Percentiles rank a stretch among this genome's conserved stretches.
These are phyloP conservation scores for Phylloscopus whistleri DNA, from an alignment of 2,113 vertebrate species.

Conservation along the genomic window DNA sequence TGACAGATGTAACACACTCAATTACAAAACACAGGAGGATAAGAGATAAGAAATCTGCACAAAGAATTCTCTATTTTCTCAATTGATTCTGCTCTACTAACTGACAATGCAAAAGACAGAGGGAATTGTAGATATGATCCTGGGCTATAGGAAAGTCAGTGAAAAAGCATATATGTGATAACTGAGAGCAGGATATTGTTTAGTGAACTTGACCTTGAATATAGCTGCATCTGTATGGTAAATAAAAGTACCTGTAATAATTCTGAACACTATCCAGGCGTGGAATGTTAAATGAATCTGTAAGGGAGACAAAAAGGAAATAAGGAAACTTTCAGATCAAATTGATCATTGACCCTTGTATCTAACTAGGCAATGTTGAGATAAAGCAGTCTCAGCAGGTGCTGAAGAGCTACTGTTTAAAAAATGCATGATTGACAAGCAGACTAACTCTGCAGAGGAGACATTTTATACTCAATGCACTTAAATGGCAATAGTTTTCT, in stretches of 20 bases:
- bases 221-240: background rate
- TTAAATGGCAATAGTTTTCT: background rate
- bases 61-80: background rate
- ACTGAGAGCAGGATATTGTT: background rate
- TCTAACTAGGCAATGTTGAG: background rate
- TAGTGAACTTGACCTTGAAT: background rate
- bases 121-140: background rate
- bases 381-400: background rate
- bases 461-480: background rate
- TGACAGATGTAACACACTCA: background rate
- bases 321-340: background rate
- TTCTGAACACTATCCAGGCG: conserved; percentile 86
- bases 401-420: background rate
- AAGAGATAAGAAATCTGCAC: background rate
- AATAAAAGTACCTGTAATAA: conserved; percentile 89
- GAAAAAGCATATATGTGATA: background rate
- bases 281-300: conserved; percentile 95
- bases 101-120: background rate
- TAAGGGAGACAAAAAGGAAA: conserved; percentile 40
- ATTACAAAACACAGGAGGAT: background rate
- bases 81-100: background rate
- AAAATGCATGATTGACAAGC: background rate
- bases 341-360: background rate
- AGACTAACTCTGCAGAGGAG: background rate
- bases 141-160: background rate